phyloP scores from a whole-genome alignment of 2,888 invertebrate genomes.

The Eucriotettix oculatus region DNA sequence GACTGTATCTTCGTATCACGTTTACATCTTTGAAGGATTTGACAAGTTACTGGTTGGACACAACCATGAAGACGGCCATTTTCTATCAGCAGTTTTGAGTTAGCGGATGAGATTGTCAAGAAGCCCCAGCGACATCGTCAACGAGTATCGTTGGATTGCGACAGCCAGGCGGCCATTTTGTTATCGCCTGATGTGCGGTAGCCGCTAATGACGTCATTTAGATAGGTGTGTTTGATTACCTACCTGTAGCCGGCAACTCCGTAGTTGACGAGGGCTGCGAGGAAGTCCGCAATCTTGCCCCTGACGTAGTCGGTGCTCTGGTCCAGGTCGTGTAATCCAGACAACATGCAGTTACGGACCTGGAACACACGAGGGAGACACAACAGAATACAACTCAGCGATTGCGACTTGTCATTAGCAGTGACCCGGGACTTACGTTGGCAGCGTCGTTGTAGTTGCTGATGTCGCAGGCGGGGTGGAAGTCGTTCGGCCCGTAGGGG shows the following conservation, averaged over 20 bases:
- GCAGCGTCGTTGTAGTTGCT: not conserved
- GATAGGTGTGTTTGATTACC: not conserved
- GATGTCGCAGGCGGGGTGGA: not conserved
- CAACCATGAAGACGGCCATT: too few relatives aligned
- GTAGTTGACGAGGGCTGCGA: slow-evolving; percentile 46
- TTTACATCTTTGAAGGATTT: too few relatives aligned
- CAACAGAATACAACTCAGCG: too few relatives aligned
- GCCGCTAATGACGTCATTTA: not conserved
- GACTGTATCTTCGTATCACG: too few relatives aligned
- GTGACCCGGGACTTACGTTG: not conserved
- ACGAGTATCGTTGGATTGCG: too few relatives aligned
- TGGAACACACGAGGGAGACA: not conserved
- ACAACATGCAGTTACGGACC: not conserved
- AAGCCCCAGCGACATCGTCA: too few relatives aligned
- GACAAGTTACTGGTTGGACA: too few relatives aligned
- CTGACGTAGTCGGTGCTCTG: slow-evolving; percentile 47
- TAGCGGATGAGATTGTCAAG: too few relatives aligned
- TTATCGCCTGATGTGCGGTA: too few relatives aligned
- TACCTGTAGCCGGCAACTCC: slow-evolving; percentile 73
- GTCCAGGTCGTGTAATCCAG: slow-evolving; percentile 57
- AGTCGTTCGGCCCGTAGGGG: not conserved
- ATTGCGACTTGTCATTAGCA: not conserved
- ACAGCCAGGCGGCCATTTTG: too few relatives aligned
- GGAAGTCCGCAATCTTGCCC: slow-evolving; percentile 39
- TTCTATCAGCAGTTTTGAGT: too few relatives aligned